A percentile compares a stretch with the other conserved stretches of the same genome.
phyloP scores from a whole-genome alignment of 2,888 invertebrate genomes.

The Melieria picta region DNA sequence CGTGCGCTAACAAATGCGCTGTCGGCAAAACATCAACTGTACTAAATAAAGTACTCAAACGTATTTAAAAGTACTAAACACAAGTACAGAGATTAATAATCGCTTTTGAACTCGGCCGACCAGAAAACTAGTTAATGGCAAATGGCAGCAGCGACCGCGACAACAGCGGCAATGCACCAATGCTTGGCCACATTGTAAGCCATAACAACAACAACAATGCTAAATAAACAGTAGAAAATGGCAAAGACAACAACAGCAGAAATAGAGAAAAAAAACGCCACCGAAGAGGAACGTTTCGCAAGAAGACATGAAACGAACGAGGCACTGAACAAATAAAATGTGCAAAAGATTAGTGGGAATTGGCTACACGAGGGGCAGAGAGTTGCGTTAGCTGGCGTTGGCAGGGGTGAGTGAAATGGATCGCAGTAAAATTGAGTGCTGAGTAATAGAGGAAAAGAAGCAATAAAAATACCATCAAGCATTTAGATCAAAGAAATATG shows the following conservation, averaged over 20 bases:
- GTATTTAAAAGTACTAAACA: slow-evolving; percentile 59
- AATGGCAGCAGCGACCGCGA: slow-evolving; percentile 35
- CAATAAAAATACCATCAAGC: too few relatives aligned
- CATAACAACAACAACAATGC: neutral
- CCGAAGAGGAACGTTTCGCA: neutral
- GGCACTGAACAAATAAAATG: too few relatives aligned
- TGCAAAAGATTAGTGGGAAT: too few relatives aligned
- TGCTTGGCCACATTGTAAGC: neutral
- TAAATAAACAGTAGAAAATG: neutral
- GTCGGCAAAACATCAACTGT: slow-evolving; percentile 59
- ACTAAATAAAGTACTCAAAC: slow-evolving; percentile 61
- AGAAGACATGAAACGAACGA: too few relatives aligned
- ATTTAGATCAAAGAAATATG: too few relatives aligned
- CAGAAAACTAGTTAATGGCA: slow-evolving; percentile 60
- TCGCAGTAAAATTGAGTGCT: too few relatives aligned
- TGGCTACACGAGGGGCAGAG: too few relatives aligned
- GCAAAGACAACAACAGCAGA: neutral
- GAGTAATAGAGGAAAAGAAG: too few relatives aligned
- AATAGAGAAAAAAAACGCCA: neutral
- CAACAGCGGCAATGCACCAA: neutral
- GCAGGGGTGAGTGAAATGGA: too few relatives aligned
- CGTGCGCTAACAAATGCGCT: slow-evolving; percentile 4
- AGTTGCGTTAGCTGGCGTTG: too few relatives aligned
- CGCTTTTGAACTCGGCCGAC: slow-evolving; percentile 63
- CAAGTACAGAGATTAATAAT: slow-evolving; percentile 62